These are phyloP conservation scores for Cephonodes hylas DNA, from an alignment of 2,888 invertebrate genomes.

Conservation along the genomic window DNA sequence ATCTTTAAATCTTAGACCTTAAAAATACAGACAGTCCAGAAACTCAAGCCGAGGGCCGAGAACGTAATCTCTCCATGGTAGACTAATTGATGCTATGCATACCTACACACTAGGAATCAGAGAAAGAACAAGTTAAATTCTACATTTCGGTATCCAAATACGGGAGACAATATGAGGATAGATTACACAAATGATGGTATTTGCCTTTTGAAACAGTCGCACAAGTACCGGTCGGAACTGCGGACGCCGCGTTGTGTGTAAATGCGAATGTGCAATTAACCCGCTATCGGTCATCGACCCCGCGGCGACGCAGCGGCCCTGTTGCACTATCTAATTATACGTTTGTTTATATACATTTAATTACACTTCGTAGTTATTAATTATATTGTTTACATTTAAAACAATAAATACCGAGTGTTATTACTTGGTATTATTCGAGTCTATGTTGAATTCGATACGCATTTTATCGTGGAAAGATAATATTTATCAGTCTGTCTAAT, in stretches of 20 bases:
- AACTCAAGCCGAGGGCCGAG: too few species aligned
- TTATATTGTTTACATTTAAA: slow-evolving; percentile 14
- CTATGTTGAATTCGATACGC: too few species aligned
- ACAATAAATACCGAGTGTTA: neutral
- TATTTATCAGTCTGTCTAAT: too few species aligned
- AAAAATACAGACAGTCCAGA: too few species aligned
- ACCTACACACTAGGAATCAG: too few species aligned
- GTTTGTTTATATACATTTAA: slow-evolving; percentile 25
- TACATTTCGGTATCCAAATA: too few species aligned
- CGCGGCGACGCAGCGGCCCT: neutral
- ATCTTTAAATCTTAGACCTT: too few species aligned
- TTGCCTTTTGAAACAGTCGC: neutral
- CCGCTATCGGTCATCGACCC: slow-evolving; percentile 31
- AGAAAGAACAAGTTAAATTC: too few species aligned
- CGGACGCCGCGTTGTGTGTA: neutral
- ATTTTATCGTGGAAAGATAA: too few species aligned
- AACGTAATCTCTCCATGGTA: too few species aligned
- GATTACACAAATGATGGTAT: neutral
- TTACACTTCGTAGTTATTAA: slow-evolving; percentile 14
- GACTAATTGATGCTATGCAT: too few species aligned
- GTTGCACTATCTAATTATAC: slow-evolving; percentile 11
- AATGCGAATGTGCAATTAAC: slow-evolving; percentile 16
- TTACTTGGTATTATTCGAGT: neutral
- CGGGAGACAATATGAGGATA: too few species aligned
- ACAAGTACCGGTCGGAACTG: neutral